Evolutionary conservation across 1,140 invertebrate genomes (phyloP).

Genomic region (Homarus americanus): DNA sequence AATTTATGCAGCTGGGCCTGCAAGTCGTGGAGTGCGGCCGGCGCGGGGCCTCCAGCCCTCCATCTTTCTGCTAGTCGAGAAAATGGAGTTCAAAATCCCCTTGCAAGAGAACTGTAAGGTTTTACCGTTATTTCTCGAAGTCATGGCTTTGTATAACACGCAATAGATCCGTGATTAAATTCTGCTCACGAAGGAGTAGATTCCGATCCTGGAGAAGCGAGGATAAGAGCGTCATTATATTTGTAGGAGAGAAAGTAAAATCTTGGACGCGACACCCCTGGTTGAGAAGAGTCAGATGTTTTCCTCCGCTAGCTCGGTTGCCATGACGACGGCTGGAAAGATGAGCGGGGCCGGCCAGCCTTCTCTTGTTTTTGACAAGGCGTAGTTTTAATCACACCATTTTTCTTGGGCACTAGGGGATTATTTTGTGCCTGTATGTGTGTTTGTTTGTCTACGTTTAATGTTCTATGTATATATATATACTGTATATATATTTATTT

Average conservation of each 20-base stretch:
- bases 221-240: slow-evolving; percentile 17
- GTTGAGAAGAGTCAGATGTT: slow-evolving; percentile 55
- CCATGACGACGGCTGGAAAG: slow-evolving; percentile 64
- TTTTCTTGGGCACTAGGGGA: slow-evolving; percentile 33
- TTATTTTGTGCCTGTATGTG: slow-evolving; percentile 47
- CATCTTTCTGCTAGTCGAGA: slow-evolving; percentile 64
- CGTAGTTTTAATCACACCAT: slow-evolving; percentile 67
- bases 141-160: background rate
- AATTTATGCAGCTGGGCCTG: slow-evolving; percentile 58
- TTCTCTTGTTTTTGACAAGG: slow-evolving; percentile 71
- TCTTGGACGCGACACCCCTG: slow-evolving; percentile 65
- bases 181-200: background rate
- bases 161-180: slow-evolving; percentile 44
- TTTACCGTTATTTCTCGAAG: slow-evolving; percentile 11
- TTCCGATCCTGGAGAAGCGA: background rate
- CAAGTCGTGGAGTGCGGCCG: slow-evolving; percentile 28
- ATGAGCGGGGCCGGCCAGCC: slow-evolving; percentile 65
- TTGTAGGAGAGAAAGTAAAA: slow-evolving; percentile 50
- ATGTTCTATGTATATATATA: too few relatives aligned
- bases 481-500: background rate
- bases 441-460: slow-evolving; percentile 30
- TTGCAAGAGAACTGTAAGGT: slow-evolving; percentile 33
- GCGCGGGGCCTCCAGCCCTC: slow-evolving; percentile 42
- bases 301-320: slow-evolving; percentile 60
- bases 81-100: slow-evolving; percentile 72